A percentile compares a stretch with the other conserved stretches of the same genome.
phyloP scores from a whole-genome alignment of 2,888 invertebrate genomes.

The Nephrotoma flavescens region DNA sequence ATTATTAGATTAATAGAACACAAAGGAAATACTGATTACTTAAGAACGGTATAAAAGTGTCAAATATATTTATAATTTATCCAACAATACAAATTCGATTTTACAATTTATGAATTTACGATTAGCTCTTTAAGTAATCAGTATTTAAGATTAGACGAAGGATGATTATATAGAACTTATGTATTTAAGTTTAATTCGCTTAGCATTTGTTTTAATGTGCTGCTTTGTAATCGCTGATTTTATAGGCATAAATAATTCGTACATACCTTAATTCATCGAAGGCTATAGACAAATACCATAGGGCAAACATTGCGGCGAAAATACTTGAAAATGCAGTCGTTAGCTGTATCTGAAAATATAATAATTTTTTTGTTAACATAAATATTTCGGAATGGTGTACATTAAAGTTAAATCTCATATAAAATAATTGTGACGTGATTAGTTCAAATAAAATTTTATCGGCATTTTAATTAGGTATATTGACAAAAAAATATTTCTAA shows the following conservation, averaged over 20 bases:
- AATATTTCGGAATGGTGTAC: too few species aligned
- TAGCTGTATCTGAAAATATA: background rate
- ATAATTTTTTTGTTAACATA: too few species aligned
- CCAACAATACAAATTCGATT: background rate
- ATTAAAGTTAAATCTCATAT: too few species aligned
- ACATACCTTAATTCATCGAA: conserved; percentile 30
- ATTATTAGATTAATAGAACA: background rate
- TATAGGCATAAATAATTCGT: background rate
- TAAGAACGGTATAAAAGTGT: background rate
- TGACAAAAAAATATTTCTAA: too few species aligned
- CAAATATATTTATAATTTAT: background rate
- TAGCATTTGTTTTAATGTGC: background rate
- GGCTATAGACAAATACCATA: conserved; percentile 30
- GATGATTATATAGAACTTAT: background rate
- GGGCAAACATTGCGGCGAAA: conserved; percentile 23
- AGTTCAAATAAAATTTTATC: too few species aligned
- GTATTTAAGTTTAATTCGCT: background rate
- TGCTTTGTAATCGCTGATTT: background rate
- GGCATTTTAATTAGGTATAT: too few species aligned
- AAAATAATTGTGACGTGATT: too few species aligned
- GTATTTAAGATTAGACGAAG: background rate
- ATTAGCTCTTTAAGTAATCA: background rate
- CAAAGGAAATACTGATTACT: background rate
- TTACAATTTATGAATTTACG: background rate
- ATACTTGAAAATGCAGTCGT: background rate